Conservation (phyloP, 2,888 invertebrate genomes). For the Acanthosepion lycidas region DNA sequence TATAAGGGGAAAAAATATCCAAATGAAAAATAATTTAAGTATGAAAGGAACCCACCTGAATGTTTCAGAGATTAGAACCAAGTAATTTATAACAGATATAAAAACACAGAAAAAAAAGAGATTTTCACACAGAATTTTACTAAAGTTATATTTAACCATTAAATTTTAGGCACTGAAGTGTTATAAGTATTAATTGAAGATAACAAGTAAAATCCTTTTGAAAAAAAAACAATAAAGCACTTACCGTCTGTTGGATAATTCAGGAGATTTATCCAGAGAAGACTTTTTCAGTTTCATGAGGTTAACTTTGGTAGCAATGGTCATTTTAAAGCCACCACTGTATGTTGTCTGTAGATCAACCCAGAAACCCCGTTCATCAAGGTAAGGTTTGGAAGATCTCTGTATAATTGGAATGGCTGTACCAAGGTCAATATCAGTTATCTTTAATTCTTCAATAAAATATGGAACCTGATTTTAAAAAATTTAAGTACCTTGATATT, state of each 20-base stretch:
- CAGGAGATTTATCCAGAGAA: slow-evolving; percentile 48
- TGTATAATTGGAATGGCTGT: slow-evolving; percentile 72
- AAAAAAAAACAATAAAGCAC: neutral
- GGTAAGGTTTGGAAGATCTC: slow-evolving; percentile 77
- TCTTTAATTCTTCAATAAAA: slow-evolving; percentile 87
- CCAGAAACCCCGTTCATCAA: slow-evolving; percentile 91
- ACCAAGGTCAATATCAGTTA: slow-evolving; percentile 85
- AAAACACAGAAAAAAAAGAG: neutral
- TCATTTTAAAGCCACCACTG: slow-evolving; percentile 83
- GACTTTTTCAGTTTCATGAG: slow-evolving; percentile 80
- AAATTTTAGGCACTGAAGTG: too few relatives aligned
- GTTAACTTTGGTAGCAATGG: slow-evolving; percentile 91
- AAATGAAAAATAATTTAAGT: neutral
- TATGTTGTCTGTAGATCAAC: slow-evolving; percentile 88
- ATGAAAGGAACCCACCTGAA: neutral
- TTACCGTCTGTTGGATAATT: slow-evolving; percentile 41
- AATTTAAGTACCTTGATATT: neutral
- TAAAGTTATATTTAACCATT: too few relatives aligned
- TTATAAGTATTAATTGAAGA: too few relatives aligned
- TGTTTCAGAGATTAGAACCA: too few relatives aligned
- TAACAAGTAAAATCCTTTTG: too few relatives aligned
- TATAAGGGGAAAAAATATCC: neutral
- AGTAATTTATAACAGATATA: neutral
- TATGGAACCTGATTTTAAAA: slow-evolving; percentile 80
- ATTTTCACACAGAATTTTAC: too few relatives aligned